phyloP scores from a whole-genome alignment of 1,140 invertebrate genomes.

The Pogonognathellus flavescens region DNA sequence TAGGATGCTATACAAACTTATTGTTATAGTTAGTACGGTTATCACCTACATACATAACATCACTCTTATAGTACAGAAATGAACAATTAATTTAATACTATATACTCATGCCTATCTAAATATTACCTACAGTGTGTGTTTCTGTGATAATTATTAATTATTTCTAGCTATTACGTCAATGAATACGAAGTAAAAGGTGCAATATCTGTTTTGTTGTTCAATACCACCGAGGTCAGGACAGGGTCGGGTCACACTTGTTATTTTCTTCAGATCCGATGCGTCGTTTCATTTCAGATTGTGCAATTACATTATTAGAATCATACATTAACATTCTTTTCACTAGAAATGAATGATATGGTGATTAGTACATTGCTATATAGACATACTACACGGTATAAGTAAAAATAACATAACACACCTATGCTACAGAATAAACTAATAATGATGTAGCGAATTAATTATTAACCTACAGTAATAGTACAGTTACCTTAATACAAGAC shows the following conservation, averaged over 20 bases:
- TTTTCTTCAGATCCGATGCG: constrained; percentile 1
- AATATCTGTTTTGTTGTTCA: constrained; percentile 19
- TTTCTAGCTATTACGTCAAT: neutral
- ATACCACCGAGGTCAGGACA: constrained; percentile 13
- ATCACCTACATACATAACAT: neutral
- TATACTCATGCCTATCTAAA: too few species aligned
- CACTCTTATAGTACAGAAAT: neutral
- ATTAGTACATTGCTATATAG: too few species aligned
- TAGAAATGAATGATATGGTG: too few species aligned
- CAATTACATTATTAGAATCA: neutral
- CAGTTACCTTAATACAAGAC: too few species aligned
- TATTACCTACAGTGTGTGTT: neutral
- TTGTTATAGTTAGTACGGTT: neutral
- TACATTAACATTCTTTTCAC: too few species aligned
- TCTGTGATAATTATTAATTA: neutral
- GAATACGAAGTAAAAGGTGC: neutral
- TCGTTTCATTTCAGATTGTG: neutral
- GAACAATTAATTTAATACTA: too few species aligned
- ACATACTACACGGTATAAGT: too few species aligned
- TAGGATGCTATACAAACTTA: too few species aligned
- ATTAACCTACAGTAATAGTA: too few species aligned
- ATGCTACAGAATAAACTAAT: too few species aligned
- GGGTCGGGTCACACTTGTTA: constrained; percentile 30
- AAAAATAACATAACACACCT: too few species aligned
- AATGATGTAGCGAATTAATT: too few species aligned